Evolutionary conservation across 2,113 vertebrate species (phyloP).

Genomic region (Castor canadensis): DNA sequence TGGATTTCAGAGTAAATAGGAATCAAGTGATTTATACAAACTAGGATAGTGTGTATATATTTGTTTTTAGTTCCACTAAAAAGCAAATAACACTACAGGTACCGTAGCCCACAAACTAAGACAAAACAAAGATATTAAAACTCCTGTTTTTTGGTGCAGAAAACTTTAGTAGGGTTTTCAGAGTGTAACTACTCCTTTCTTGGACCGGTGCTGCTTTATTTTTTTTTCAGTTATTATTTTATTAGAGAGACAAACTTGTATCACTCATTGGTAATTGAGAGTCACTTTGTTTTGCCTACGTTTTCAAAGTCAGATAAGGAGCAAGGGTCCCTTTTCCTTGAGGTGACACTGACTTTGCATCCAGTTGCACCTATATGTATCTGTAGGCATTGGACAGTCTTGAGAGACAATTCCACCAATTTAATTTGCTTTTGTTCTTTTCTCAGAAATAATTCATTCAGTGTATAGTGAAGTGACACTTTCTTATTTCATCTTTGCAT

Average conservation of each 20-base stretch:
- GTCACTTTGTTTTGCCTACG: neutral
- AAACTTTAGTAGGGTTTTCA: neutral
- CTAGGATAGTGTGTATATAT: neutral
- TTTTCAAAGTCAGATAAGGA: neutral
- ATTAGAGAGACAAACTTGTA: neutral
- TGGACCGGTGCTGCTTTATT: neutral
- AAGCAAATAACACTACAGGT: neutral
- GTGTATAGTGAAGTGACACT: neutral
- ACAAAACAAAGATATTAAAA: neutral
- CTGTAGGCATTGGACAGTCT: neutral
- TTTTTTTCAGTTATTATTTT: neutral
- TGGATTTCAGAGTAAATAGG: conserved; percentile 50
- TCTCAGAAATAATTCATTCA: neutral
- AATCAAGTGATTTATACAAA: conserved; percentile 61
- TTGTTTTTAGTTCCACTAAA: conserved; percentile 37
- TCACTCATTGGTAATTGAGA: neutral
- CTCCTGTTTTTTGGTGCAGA: neutral
- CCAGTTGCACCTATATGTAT: neutral
- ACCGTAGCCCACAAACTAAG: neutral
- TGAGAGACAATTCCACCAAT: neutral
- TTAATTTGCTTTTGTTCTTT: neutral
- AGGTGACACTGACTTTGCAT: neutral
- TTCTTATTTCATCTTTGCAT: neutral
- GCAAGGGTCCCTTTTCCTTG: neutral
- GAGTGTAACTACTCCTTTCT: neutral